These are phyloP conservation scores for Thalassarche chlororhynchos DNA, from an alignment of 2,113 vertebrate species.

Conservation along the genomic window DNA sequence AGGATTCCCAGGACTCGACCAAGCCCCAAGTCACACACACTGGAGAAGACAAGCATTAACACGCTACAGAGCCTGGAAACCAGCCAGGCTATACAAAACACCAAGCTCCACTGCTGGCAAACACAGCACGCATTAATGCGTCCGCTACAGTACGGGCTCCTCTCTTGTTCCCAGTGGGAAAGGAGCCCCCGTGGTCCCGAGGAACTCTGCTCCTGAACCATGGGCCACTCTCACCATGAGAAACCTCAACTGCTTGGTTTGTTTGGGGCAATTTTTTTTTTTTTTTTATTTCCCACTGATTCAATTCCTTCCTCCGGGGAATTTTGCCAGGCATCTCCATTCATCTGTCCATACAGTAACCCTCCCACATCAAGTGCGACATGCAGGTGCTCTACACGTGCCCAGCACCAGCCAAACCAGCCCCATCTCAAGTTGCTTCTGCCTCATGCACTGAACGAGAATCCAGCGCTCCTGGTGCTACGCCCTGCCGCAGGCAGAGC, in stretches of 20 bases:
- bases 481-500: neutral
- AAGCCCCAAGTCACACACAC: fast-evolving
- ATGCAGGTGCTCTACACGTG: neutral
- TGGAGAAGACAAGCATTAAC: neutral
- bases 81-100: fast-evolving
- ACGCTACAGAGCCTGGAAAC: neutral
- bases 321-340: neutral
- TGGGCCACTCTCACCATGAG: neutral
- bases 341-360: fast-evolving
- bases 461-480: fast-evolving
- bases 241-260: neutral
- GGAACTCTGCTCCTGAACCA: neutral
- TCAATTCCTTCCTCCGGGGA: neutral
- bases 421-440: neutral
- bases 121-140: fast-evolving
- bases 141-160: fast-evolving
- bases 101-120: neutral
- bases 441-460: fast-evolving
- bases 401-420: neutral
- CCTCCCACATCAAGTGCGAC: fast-evolving
- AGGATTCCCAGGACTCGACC: neutral
- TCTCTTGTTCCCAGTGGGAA: fast-evolving
- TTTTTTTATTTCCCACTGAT: neutral
- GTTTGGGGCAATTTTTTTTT: neutral
- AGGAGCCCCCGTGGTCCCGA: neutral